Base-by-base conservation (phyloP, 1,140 invertebrate species). In the Eurosta solidaginis region DNA sequence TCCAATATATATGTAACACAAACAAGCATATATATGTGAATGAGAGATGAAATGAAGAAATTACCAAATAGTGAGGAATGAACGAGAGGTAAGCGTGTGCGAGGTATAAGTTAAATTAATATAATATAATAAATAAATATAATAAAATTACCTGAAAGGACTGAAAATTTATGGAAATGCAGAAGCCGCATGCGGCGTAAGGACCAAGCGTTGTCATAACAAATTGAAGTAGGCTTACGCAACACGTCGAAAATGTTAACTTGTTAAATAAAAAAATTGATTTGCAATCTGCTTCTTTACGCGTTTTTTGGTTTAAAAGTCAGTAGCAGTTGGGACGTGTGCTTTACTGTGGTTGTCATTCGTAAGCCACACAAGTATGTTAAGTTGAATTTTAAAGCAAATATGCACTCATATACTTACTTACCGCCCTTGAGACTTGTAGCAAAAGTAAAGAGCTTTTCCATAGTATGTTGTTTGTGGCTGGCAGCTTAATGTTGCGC, bases 241-340 rank as follows among this genome's bases (percentile, higher is more conserved):
- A 68, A 22, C 36, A 68, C n/a, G 22, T 36, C 33, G 59, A 68
- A 68, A 68, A n/a, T 68, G 59, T 68, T 68, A 40, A 68, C 14
- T 42, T n/a, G n/a, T n/a, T 22, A 29, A 22, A 2, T 68, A 20
- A 42, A 68, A n/a, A n/a, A n/a, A n/a, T n/a, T n/a, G n/a, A n/a
- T n/a, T n/a, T n/a, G n/a, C n/a, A n/a, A n/a, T n/a, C n/a, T n/a
- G n/a, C n/a, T n/a, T n/a, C n/a, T n/a, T n/a, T n/a, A n/a, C n/a
- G n/a, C n/a, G n/a, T n/a, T n/a, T n/a, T n/a, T n/a, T n/a, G n/a
- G n/a, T n/a, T n/a, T n/a, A n/a, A n/a, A n/a, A n/a, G n/a, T n/a
- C n/a, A n/a, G n/a, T n/a, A n/a, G n/a, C n/a, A n/a, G n/a, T n/a
- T n/a, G n/a, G n/a, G n/a, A n/a, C n/a, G n/a, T n/a, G n/a, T n/a